phyloP scores from a whole-genome alignment of 2,113 vertebrate species.

The Calidris pugnax region DNA sequence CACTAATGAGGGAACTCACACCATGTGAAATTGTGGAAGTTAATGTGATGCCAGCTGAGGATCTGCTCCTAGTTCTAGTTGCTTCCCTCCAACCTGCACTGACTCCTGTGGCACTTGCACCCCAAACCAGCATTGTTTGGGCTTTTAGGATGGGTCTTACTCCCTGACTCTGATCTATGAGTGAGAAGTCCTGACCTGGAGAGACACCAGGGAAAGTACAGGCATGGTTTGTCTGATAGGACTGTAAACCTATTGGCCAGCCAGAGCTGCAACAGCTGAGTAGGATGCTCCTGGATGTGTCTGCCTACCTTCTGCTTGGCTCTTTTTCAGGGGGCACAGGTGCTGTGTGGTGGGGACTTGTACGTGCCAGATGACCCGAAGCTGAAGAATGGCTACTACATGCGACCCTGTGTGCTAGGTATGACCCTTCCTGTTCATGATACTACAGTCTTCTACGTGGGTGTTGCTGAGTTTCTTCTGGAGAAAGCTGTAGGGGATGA shows the following conservation, averaged over 20 bases:
- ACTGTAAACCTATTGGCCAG: neutral
- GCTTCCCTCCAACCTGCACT: neutral
- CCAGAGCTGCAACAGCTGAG: neutral
- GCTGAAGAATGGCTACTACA: conserved; percentile 88
- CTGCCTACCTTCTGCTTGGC: neutral
- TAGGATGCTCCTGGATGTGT: neutral
- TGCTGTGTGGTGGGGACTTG: conserved; percentile 89
- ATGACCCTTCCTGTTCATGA: neutral
- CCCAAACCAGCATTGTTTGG: neutral
- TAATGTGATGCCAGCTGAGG: neutral
- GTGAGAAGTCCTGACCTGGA: neutral
- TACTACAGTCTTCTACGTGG: accelerated
- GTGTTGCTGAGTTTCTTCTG: neutral
- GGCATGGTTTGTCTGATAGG: accelerated
- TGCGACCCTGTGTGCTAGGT: conserved; percentile 92
- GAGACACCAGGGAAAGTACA: neutral
- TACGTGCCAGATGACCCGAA: conserved; percentile 85
- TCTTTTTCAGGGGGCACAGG: conserved; percentile 83
- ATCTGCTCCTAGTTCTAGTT: neutral
- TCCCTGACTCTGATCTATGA: neutral
- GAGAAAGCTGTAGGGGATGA: neutral
- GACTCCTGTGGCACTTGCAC: neutral
- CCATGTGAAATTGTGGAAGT: neutral
- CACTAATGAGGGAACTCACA: neutral
- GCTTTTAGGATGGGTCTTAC: neutral